These are phyloP conservation scores for Pithys albifrons DNA, from an alignment of 2,113 vertebrate genomes.

Conservation along the genomic window DNA sequence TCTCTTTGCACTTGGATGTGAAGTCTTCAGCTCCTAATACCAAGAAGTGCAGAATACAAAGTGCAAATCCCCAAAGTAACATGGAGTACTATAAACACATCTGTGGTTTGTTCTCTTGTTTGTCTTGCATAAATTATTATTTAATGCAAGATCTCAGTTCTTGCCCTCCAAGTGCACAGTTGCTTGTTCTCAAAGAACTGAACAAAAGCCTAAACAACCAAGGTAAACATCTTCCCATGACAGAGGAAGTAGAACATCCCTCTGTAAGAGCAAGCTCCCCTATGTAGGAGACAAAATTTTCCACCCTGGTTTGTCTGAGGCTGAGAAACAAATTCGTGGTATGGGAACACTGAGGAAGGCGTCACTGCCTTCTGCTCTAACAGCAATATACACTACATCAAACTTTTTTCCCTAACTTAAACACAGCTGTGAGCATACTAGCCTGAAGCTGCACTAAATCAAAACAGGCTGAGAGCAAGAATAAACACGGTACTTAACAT, in stretches of 20 bases:
- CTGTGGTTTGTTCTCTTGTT: not conserved
- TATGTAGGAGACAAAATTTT: not conserved
- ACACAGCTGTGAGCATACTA: constrained; percentile 37
- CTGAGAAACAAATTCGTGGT: not conserved
- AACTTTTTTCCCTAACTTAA: not conserved
- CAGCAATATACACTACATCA: not conserved
- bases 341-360: not conserved
- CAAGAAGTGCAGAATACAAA: not conserved
- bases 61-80: not conserved
- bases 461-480: constrained; percentile 20
- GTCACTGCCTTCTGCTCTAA: not conserved
- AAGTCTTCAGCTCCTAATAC: not conserved
- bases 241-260: not conserved
- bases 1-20: not conserved
- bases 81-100: not conserved
- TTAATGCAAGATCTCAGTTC: not conserved
- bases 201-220: not conserved
- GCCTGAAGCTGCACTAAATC: not conserved
- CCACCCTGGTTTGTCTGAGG: not conserved
- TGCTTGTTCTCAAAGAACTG: not conserved
- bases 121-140: not conserved
- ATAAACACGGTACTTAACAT: not conserved
- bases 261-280: not conserved
- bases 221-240: not conserved
- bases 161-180: not conserved